Percentiles rank a stretch among this genome's conserved stretches.
phyloP scores from a whole-genome alignment of 2,888 invertebrate species.

The Perdita meconis region DNA sequence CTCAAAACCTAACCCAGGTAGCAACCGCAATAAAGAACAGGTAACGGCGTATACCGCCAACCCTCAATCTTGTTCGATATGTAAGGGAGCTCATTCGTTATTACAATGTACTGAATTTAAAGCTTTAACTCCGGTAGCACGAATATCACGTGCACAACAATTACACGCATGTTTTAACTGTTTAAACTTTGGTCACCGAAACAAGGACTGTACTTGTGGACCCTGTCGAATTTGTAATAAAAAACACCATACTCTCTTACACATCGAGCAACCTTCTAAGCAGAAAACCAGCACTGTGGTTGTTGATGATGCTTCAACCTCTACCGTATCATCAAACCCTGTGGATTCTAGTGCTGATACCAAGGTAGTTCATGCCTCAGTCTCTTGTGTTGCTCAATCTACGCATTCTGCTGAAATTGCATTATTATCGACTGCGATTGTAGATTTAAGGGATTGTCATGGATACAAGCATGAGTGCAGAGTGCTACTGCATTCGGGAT shows the following conservation, averaged over 20 bases:
- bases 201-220: background rate
- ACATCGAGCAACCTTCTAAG: background rate
- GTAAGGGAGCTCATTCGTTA: background rate
- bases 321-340: background rate
- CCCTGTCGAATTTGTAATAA: background rate
- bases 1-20: background rate
- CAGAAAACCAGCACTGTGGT: background rate
- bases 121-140: background rate
- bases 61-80: background rate
- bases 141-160: background rate
- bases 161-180: conserved; percentile 6
- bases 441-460: background rate
- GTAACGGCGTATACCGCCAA: background rate
- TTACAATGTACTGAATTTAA: background rate
- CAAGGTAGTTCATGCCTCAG: background rate
- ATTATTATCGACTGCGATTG: background rate
- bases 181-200: background rate
- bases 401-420: background rate
- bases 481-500: background rate
- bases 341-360: background rate
- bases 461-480: conserved; percentile 7
- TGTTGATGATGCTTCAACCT: background rate
- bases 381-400: background rate
- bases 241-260: background rate
- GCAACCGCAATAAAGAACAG: background rate